Percentiles rank a stretch among this genome's conserved stretches.
Evolutionary conservation across 2,113 vertebrate genomes (phyloP).

Genomic region (Silurus asotus): DNA sequence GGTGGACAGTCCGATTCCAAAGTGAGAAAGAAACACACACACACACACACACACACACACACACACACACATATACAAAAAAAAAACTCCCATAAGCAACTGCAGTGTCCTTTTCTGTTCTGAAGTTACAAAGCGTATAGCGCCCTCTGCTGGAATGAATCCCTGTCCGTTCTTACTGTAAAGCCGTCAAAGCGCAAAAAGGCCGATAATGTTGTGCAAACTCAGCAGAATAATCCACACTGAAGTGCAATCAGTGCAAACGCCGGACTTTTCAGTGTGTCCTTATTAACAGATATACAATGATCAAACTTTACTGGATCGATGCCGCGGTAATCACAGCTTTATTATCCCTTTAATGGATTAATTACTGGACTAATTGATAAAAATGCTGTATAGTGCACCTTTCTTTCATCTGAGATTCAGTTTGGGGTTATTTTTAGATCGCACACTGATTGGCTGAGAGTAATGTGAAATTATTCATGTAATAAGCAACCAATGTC

Average conservation of each 20-base stretch:
- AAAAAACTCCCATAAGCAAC: constrained; percentile 63
- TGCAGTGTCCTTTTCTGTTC: constrained; percentile 27
- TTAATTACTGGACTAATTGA: constrained; percentile 70
- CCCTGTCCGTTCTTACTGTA: constrained; percentile 50
- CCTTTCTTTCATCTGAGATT: constrained; percentile 38
- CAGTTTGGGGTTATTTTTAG: neutral
- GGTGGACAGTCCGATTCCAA: constrained; percentile 9
- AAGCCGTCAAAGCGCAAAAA: constrained; percentile 51
- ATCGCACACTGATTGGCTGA: neutral
- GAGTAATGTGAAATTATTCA: neutral
- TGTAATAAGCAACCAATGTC: neutral
- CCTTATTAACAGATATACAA: constrained; percentile 69
- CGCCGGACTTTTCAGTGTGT: constrained; percentile 62
- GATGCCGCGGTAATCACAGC: constrained; percentile 59
- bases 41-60: neutral
- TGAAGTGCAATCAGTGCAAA: constrained; percentile 72
- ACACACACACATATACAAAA: constrained; percentile 21
- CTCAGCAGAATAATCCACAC: constrained; percentile 73
- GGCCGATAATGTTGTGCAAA: constrained; percentile 62
- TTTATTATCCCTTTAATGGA: constrained; percentile 65
- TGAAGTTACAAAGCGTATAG: constrained; percentile 65
- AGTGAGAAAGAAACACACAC: constrained; percentile 24
- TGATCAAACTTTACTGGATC: constrained; percentile 64
- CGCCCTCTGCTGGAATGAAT: constrained; percentile 69
- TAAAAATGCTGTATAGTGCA: constrained; percentile 56